phyloP scores from a whole-genome alignment of 2,797 vertebrate species.

The Chelon labrosus region DNA sequence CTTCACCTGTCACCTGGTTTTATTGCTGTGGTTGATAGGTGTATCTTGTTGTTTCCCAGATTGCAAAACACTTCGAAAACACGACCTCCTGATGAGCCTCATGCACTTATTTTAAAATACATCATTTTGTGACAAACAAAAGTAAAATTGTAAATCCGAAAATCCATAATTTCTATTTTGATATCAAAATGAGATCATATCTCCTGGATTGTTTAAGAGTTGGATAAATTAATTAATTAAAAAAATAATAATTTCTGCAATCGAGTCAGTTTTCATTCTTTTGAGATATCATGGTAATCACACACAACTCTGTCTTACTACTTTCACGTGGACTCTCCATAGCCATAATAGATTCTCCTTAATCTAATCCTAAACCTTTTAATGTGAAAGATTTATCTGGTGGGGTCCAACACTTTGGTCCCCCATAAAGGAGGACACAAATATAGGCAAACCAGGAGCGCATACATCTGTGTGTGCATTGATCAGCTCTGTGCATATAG shows the following conservation, averaged over 20 bases:
- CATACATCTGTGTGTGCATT: too few species aligned
- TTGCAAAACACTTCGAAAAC: conserved; percentile 17
- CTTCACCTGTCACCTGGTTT: too few species aligned
- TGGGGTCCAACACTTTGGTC: too few species aligned
- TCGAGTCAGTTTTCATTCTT: conserved; percentile 30
- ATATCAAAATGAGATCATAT: conserved; percentile 3
- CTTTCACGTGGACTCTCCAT: too few species aligned
- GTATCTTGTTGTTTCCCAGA: neutral
- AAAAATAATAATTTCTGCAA: conserved; percentile 39
- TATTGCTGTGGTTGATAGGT: too few species aligned
- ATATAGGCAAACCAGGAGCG: too few species aligned
- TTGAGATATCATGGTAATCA: neutral
- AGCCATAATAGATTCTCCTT: too few species aligned
- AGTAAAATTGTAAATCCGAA: neutral
- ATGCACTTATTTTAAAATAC: neutral
- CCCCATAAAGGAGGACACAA: too few species aligned
- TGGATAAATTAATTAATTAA: conserved; percentile 54
- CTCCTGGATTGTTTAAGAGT: neutral
- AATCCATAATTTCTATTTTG: conserved; percentile 17
- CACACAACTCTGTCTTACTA: neutral
- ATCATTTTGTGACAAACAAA: conserved; percentile 3
- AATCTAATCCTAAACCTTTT: too few species aligned
- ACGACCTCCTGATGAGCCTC: neutral
- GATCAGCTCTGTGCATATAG: too few species aligned
- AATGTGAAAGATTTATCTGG: too few species aligned